These are phyloP conservation scores for Acestrorhynchus altus DNA, from an alignment of 2,797 vertebrate genomes.

Conservation along the genomic window DNA sequence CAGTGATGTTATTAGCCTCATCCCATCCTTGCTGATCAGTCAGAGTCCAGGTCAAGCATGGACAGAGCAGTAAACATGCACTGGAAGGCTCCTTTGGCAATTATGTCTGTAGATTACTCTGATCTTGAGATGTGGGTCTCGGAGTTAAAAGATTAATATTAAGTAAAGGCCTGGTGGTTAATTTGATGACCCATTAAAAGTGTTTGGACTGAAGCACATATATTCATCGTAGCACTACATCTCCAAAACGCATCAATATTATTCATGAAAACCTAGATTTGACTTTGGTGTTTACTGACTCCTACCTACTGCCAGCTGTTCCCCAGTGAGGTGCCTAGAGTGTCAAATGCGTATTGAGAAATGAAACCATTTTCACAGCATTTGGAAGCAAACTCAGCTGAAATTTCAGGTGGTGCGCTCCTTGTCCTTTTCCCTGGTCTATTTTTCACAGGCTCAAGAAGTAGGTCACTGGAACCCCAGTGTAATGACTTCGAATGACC, in stretches of 20 bases:
- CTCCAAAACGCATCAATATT: not conserved
- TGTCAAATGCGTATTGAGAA: conserved; percentile 13
- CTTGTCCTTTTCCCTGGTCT: conserved; percentile 3
- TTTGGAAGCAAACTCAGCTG: conserved; percentile 12
- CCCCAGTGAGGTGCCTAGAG: conserved; percentile 3
- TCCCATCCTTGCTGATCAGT: too few relatives aligned
- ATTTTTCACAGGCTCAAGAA: conserved; percentile 28
- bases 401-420: conserved; percentile 6
- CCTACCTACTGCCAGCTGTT: not conserved
- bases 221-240: not conserved
- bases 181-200: not conserved
- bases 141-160: too few relatives aligned
- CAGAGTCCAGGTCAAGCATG: too few relatives aligned
- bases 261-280: not conserved
- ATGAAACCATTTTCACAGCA: conserved; percentile 8
- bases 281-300: not conserved
- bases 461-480: conserved; percentile 24
- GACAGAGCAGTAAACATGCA: too few relatives aligned
- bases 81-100: too few relatives aligned
- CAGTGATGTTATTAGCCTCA: too few relatives aligned
- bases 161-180: too few relatives aligned
- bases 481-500: not conserved
- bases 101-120: too few relatives aligned
- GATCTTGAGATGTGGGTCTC: too few relatives aligned
- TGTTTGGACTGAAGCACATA: not conserved